Evolutionary conservation across 2,797 vertebrate species (phyloP), one percentile per base, ranked within the genome.

Genomic region (Cygnus olor): DNA sequence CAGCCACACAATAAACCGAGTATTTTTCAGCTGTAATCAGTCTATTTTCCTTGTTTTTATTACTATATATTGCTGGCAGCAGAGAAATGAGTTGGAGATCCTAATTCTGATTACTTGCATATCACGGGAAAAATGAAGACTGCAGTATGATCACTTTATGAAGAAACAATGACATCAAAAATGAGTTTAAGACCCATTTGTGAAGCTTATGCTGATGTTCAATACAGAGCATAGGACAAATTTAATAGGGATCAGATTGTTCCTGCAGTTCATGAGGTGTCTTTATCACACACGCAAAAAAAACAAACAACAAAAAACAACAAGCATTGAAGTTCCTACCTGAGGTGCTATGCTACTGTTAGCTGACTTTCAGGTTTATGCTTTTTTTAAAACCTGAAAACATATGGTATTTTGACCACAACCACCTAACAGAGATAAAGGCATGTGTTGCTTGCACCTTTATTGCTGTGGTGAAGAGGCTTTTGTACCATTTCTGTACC

Each of bases 11-110:
- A 69, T 40, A 89, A 91, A 88, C 17, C 34, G 38, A 69, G 49
- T 88, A 89, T 95, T n/a, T 76, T 72, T 82, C 73, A 91, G 45
- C 40, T 53, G 44, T 85, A 80, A 94, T 90, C 68, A 85, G 34
- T 80, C 36, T 87, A 13, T 85, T 90, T 83, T 87, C 32, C 30
- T 51, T 85, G 42, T 16, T 73, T 14, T 34, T 86, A 70, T 63
- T 88, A 34, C n/a, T 61, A 64, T 18, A 60, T 63, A 54, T 54
- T 87, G 44, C 70, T 91, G 44, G 49, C 56, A 91, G 68, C 49
- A 89, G 32, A 57, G 38, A 85, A 94, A 79, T 4, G 7, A 88
- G 34, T 72, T 8, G 44, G 42, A 88, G 57, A 76, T 44, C 28
- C 24, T 80, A 84, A 74, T 47, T 66, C 63, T 38, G 36, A 78